Base-by-base conservation (phyloP, 2,797 vertebrate species). In the Mustela erminea region DNA sequence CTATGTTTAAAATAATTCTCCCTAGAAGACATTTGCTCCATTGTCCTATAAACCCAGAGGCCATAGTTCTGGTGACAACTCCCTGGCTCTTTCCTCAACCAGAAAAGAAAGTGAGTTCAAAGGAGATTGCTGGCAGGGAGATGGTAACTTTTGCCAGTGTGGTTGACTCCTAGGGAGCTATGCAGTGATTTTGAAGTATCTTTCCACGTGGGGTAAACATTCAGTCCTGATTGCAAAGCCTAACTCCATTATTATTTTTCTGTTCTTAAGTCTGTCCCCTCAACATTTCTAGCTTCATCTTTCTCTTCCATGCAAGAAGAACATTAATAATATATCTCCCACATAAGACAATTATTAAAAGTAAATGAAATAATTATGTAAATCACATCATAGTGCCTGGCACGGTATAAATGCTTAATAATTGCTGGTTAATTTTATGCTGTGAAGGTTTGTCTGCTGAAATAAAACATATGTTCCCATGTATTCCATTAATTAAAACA, bases 371-470 rank as follows among this genome's bases (percentile, higher is more conserved):
- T 92, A 87, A 86, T 90, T 87, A 83, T 82, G 68, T 89, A 96
- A 96, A 82, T 94, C 43, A 58, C 2, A 86, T 85, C 54, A 85
- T 27, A 78, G 41, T 70, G 12, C 41, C 78, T 90, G 77, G 46
- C 15, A 90, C 18, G 68, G 35, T 81, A 38, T 94, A 96, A 75
- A 88, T 38, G 70, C 43, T 96, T 56, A 84, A 75, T 91, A 95
- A 91, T 46, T 95, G 21, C 58, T 97, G 27, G 18, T 60, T 95
- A 75, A 88, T 87, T 97, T 97, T 87, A 95, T 66, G 66, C 46
- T 82, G 60, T 70, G 54, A 84, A 95, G 21, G 17, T 86, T 95
- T 95, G 54, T 72, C 60, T 68, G 41, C 92, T 96, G 72, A 97
- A 95, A 90, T 72, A 95, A 97, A 93, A 78, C 75, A 60, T 94